Evolutionary conservation across 2,113 vertebrate species (phyloP).

Genomic region (Notarius quadriscutis): DNA sequence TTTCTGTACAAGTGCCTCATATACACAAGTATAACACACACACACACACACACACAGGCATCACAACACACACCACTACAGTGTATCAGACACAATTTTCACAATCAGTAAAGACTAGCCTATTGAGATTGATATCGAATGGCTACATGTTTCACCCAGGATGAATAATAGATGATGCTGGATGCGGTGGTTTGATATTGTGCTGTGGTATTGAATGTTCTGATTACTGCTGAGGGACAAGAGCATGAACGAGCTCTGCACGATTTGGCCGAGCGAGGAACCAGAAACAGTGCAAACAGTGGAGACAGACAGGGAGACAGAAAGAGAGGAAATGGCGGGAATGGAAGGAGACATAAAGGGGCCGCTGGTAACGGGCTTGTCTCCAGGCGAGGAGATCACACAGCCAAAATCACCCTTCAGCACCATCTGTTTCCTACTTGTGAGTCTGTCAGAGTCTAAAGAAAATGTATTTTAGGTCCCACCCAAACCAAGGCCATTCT

Average conservation of each 20-base stretch:
- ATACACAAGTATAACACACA: slow-evolving; percentile 26
- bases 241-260: slow-evolving; percentile 5
- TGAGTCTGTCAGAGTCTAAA: slow-evolving; percentile 20
- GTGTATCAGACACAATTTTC: slow-evolving; percentile 12
- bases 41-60: slow-evolving; percentile 28
- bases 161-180: slow-evolving; percentile 47
- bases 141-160: slow-evolving; percentile 33
- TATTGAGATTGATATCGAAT: slow-evolving; percentile 44
- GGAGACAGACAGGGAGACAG: slow-evolving; percentile 14
- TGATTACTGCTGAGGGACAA: slow-evolving; percentile 25
- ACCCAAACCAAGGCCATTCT: background rate
- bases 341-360: slow-evolving; percentile 18
- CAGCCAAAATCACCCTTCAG: slow-evolving; percentile 43
- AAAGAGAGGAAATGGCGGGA: slow-evolving; percentile 33
- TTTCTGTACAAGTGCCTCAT: background rate
- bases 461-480: slow-evolving; percentile 4
- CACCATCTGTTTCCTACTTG: slow-evolving; percentile 54
- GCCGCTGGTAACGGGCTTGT: slow-evolving; percentile 18
- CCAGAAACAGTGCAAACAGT: slow-evolving; percentile 13
- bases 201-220: slow-evolving; percentile 28
- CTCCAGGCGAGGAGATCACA: slow-evolving; percentile 37
- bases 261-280: background rate
- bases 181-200: slow-evolving; percentile 48
- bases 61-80: background rate
- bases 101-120: slow-evolving; percentile 14